Base-by-base conservation (phyloP, 2,888 invertebrate genomes). In the Drosophila neonasuta region DNA sequence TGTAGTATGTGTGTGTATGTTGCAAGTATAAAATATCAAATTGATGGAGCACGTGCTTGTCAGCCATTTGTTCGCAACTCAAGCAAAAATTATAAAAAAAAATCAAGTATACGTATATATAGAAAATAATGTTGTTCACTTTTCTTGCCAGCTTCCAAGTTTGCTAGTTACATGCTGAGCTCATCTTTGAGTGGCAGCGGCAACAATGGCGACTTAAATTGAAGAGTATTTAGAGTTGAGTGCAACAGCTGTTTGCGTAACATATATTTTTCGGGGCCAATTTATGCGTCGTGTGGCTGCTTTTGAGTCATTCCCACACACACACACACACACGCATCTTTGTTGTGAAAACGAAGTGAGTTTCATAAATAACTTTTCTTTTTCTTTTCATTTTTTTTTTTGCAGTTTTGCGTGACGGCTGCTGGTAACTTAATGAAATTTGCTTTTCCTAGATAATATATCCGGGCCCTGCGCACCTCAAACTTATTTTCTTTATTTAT, bases 31-130 rank as follows among this genome's bases (percentile, higher is more conserved):
- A 69, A 67, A 72, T 68, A 52, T 66, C 65, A 81, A 81, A 83
- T 83, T 83, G 81, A 82, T 83, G 80, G 80, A 82, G 81, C 78
- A 81, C 76, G 76, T 82, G 65, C 64, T 39, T 65, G 70, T 62
- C 66, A 57, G 71, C 55, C 58, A 59, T 67, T 57, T 66, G 56
- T 67, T 61, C 39, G 45, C 55, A 57, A 54, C 46, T 54, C 36
- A 30, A 63, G 48, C 41, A 46, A 64, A 74, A 69, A 72, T 80
- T 67, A 74, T 66, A 11, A 11, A n/a, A 11, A 34, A 36, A 36
- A 36, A 34, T 34, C 4, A 11, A 34, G 11, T 36, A 36, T 34
- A 34, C 4, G 34, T 34, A 34, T 34, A 34, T 39, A 13, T 39
- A 11, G 46, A 56, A 69, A 39, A 34, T 34, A 51, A 44, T 59